Percentiles rank a stretch among this genome's conserved stretches.
Conservation (phyloP, 2,888 invertebrate genomes). For the Calameuta filiformis region DNA sequence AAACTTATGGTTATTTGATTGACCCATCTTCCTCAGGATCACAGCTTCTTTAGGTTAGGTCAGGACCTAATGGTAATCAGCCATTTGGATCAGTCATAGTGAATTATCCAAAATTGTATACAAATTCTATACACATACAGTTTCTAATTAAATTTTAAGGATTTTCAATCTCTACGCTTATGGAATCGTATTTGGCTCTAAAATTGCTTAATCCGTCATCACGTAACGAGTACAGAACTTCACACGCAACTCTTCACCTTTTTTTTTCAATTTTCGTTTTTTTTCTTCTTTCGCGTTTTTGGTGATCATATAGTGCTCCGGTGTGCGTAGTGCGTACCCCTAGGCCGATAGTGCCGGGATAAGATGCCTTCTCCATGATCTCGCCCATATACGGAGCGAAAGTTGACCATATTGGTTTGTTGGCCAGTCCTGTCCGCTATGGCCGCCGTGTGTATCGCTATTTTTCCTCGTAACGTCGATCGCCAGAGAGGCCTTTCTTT, state of each 20-base stretch:
- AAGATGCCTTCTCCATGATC: conserved; percentile 31
- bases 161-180: neutral
- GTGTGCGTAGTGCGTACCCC: neutral
- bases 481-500: conserved; percentile 3
- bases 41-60: neutral
- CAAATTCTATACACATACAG: neutral
- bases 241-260: neutral
- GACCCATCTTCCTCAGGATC: neutral
- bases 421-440: conserved; percentile 13
- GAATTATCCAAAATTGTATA: neutral
- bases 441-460: neutral
- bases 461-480: conserved; percentile 2
- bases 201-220: neutral
- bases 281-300: neutral
- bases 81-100: neutral
- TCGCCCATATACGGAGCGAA: conserved; percentile 65
- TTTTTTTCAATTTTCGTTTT: neutral
- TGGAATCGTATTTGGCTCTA: neutral
- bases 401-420: conserved; percentile 55
- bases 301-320: neutral
- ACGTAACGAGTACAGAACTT: neutral
- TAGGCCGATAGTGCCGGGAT: conserved; percentile 7
- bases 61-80: neutral
- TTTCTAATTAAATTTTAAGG: neutral
- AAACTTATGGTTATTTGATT: neutral